Conservation (phyloP, 2,797 vertebrate genomes). For the Neosalanx taihuensis region DNA sequence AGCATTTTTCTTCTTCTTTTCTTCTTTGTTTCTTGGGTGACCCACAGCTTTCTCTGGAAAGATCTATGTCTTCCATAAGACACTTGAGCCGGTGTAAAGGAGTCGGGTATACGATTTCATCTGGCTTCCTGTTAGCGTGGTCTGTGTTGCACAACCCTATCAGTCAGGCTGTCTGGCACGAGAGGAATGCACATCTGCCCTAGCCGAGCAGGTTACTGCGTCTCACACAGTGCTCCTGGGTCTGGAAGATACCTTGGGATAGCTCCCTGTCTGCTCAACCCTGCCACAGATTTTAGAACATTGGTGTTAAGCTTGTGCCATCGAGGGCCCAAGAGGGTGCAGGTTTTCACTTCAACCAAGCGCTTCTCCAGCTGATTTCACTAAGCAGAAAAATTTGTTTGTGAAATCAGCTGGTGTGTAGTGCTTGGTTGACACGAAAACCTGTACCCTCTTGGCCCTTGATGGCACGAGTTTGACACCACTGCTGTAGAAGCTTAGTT, state of each 20-base stretch:
- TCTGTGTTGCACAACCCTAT: slow-evolving; percentile 32
- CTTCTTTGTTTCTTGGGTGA: slow-evolving; percentile 18
- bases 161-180: slow-evolving; percentile 40
- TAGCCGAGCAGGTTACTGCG: slow-evolving; percentile 16
- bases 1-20: background rate
- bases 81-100: slow-evolving; percentile 20
- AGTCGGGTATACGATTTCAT: slow-evolving; percentile 33
- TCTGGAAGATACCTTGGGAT: background rate
- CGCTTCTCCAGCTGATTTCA: no score
- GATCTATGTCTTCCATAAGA: slow-evolving; percentile 9
- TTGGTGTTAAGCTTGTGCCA: no score
- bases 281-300: background rate
- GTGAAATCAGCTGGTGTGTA: no score
- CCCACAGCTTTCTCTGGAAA: background rate
- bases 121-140: slow-evolving; percentile 28
- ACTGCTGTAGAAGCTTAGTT: no score
- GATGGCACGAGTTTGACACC: no score
- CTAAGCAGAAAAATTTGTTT: no score
- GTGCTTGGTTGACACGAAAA: no score
- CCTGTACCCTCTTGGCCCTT: no score
- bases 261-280: background rate
- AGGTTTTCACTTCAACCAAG: no score
- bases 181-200: slow-evolving; percentile 50
- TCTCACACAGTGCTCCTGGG: background rate
- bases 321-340: no score